Conservation (phyloP, 2,113 vertebrate species). For the Labeo catla region DNA sequence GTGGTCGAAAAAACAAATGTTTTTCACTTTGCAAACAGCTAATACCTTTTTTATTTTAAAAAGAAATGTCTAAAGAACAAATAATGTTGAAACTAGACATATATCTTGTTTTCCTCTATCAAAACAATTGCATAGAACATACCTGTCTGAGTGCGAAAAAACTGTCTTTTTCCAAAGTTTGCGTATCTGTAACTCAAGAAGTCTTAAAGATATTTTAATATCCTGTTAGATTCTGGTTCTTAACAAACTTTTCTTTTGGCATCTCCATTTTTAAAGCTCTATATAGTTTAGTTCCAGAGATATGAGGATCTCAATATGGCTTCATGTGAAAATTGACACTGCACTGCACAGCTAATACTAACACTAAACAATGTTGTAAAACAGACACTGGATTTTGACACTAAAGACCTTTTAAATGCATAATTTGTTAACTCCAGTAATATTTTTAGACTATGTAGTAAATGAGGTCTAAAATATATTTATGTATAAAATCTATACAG, state of each 20-base stretch:
- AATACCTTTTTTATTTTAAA: neutral
- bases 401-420: neutral
- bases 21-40: neutral
- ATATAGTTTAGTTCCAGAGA: neutral
- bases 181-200: no score
- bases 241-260: no score
- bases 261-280: neutral
- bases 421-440: neutral
- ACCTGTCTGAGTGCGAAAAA: no score
- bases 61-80: neutral
- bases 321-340: neutral
- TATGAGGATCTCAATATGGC: neutral
- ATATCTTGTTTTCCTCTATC: neutral
- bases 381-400: neutral
- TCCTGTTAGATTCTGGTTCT: no score
- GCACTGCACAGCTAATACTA: neutral
- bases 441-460: neutral
- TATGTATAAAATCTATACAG: no score
- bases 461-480: neutral
- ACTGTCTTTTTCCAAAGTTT: no score
- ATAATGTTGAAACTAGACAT: neutral
- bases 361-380: neutral
- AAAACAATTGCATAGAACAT: neutral
- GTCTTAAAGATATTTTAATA: no score
- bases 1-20: neutral